phyloP scores from a whole-genome alignment of 2,113 vertebrate species.

The Sorex araneus region DNA sequence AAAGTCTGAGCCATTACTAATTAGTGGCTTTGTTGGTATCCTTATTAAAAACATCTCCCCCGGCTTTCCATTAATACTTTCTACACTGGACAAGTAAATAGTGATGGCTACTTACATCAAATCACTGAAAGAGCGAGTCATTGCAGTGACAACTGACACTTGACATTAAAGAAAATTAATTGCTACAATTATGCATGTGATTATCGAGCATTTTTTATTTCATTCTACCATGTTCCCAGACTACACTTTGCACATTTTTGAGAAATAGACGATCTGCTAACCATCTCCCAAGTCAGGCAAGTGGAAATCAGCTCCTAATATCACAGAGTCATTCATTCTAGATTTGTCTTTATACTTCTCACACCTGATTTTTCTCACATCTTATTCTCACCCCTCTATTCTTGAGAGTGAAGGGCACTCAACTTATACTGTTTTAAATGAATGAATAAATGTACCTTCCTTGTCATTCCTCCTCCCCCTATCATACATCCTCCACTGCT shows the following conservation, averaged over 20 bases:
- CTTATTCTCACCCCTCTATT: not conserved
- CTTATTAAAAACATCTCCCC: not conserved
- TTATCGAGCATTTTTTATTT: not conserved
- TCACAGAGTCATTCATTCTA: not conserved
- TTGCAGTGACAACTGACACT: not conserved
- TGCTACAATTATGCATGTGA: not conserved
- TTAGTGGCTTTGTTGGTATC: not conserved
- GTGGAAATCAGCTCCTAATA: not conserved
- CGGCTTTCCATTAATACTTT: not conserved
- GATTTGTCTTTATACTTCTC: not conserved
- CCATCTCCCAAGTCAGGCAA: not conserved
- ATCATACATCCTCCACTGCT: not conserved
- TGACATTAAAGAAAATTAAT: not conserved
- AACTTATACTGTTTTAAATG: not conserved
- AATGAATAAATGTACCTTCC: not conserved
- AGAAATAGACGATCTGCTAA: not conserved
- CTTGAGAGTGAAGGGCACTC: not conserved
- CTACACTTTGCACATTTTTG: not conserved
- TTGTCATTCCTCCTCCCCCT: not conserved
- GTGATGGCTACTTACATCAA: not conserved
- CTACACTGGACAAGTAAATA: not conserved
- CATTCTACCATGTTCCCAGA: not conserved
- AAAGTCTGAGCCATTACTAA: not conserved
- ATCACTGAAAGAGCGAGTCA: not conserved
- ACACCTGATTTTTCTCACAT: too few species aligned